Evolutionary conservation across 2,113 vertebrate species (phyloP), one percentile per base, ranked within the genome.

Genomic region (Nerophis lumbriciformis): DNA sequence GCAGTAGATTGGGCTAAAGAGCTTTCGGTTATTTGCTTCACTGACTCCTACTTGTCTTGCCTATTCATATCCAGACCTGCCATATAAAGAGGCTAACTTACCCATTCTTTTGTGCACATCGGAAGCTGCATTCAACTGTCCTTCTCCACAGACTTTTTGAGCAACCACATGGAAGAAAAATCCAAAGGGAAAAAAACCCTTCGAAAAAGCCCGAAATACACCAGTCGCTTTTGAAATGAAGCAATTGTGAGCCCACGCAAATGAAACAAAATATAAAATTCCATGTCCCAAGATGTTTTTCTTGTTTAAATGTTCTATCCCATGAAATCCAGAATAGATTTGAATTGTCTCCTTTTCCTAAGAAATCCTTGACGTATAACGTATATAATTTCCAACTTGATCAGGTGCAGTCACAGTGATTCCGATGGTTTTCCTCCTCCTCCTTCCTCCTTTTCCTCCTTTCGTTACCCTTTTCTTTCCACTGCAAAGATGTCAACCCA

Each of bases 101-200:
- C 96, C 96, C 96, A 98, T 98, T 96, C 96, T 98, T 95, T 95
- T 94, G 94, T 94, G 95, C 87, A 97, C 96, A 94, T 97, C 93
- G 93, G 93, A 93, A 94, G 90, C 93, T 94, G 95, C 95, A 98
- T 98, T 98, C 96, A 98, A 96, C 95, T 95, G 90, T 97, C 92
- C 90, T 94, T 91, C 91, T 87, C 85, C 61, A 77, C 81, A 88
- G 90, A 94, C 92, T 94, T 92, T 91, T 92, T 90, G 92, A 90
- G 87, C 91, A 79, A 90, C 93, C 93, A 95, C 92, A 94, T 91
- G 91, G 93, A 92, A 83, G 88, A 92, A 89, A 92, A 93, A 93
- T 96, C 91, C 91, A 93, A 87, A 70, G 84, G 87, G 72, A 84
- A 91, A 89, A 86, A 95, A 88, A 90, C 93, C 90, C 88, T 96